A percentile compares a stretch with the other conserved stretches of the same genome.
Conservation (phyloP, 2,888 invertebrate genomes). For the Phyto melanocephala region DNA sequence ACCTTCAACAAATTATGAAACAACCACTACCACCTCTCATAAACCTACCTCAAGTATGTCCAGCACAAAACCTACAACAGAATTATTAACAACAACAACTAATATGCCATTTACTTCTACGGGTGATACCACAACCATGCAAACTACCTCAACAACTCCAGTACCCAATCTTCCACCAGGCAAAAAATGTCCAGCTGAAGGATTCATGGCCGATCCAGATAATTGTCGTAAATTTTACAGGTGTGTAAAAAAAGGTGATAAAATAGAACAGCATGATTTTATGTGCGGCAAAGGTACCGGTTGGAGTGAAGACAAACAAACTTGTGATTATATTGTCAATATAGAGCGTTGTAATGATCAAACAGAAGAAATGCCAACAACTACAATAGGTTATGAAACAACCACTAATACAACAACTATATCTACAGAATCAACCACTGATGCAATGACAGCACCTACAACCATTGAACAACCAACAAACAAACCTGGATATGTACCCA, state of each 20-base stretch:
- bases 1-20: slow-evolving; percentile 2
- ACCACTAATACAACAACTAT: slow-evolving; percentile 35
- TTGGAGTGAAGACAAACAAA: slow-evolving; percentile 83
- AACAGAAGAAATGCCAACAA: slow-evolving; percentile 54
- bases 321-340: slow-evolving; percentile 81
- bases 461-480: slow-evolving; percentile 34
- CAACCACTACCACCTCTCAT: slow-evolving; percentile 65
- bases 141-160: slow-evolving; percentile 68
- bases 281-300: slow-evolving; percentile 84
- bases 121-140: slow-evolving; percentile 67
- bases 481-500: slow-evolving; percentile 30
- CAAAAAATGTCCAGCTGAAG: slow-evolving; percentile 80
- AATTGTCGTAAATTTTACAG: slow-evolving; percentile 82
- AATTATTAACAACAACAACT: slow-evolving; percentile 24
- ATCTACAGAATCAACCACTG: neutral
- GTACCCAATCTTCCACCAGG: slow-evolving; percentile 74
- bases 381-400: slow-evolving; percentile 37
- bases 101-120: slow-evolving; percentile 47
- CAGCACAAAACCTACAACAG: slow-evolving; percentile 46
- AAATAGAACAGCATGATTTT: slow-evolving; percentile 79
- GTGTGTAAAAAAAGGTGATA: slow-evolving; percentile 80
- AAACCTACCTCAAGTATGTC: slow-evolving; percentile 51
- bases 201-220: slow-evolving; percentile 82
- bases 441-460: slow-evolving; percentile 4
- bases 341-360: slow-evolving; percentile 72